These are phyloP conservation scores for Cyprinodon diabolis DNA, from an alignment of 2,797 vertebrate genomes.

Conservation along the genomic window DNA sequence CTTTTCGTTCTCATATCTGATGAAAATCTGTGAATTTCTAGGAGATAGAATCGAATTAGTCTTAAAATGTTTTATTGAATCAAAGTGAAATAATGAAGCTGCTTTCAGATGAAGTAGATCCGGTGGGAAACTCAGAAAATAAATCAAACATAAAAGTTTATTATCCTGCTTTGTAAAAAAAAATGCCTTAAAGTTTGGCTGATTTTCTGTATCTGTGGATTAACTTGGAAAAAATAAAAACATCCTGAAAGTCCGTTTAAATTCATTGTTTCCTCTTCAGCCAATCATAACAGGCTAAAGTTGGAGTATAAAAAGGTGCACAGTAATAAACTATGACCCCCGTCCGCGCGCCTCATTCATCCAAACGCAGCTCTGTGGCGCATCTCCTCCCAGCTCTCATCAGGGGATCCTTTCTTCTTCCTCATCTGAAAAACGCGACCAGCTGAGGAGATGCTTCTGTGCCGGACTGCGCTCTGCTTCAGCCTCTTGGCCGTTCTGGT, in stretches of 20 bases:
- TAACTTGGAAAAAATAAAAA: constrained; percentile 63
- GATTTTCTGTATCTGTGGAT: neutral
- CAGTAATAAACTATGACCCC: constrained; percentile 91
- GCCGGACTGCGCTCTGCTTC: constrained; percentile 82
- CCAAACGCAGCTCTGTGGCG: constrained; percentile 49
- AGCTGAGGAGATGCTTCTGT: constrained; percentile 85
- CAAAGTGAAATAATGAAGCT: no score
- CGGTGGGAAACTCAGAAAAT: neutral
- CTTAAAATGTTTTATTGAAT: neutral
- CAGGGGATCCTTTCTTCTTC: constrained; percentile 30
- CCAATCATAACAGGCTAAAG: constrained; percentile 95
- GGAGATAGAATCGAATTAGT: neutral
- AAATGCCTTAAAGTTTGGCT: no score
- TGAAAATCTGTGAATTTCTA: neutral
- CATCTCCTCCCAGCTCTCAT: constrained; percentile 41
- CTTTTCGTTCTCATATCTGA: no score
- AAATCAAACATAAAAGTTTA: neutral
- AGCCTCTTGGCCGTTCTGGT: constrained; percentile 86
- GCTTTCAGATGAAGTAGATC: no score
- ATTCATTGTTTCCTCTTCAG: constrained; percentile 93
- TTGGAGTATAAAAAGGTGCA: constrained; percentile 96
- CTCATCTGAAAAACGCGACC: constrained; percentile 12
- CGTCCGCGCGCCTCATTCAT: constrained; percentile 85
- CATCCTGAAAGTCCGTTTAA: constrained; percentile 89
- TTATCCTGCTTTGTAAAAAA: neutral